A percentile compares a stretch with the other conserved stretches of the same genome.
phyloP scores from a whole-genome alignment of 2,113 vertebrate genomes.

The Apodemus sylvaticus region DNA sequence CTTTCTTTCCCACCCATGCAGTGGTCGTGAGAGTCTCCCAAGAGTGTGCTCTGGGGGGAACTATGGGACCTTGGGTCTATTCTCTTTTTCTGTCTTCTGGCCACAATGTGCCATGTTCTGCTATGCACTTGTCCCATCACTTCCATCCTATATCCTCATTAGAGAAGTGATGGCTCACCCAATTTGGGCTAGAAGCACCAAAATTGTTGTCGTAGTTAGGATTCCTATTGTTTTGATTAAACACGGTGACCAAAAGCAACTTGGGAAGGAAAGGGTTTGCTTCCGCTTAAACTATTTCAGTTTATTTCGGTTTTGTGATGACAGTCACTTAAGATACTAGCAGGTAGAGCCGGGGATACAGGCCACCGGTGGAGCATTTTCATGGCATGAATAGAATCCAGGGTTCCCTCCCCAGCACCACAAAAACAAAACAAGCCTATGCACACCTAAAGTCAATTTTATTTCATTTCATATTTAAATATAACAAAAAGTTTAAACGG shows the following conservation, averaged over 20 bases:
- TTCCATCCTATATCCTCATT: background rate
- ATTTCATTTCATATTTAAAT: background rate
- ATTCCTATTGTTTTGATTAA: background rate
- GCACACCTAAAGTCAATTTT: background rate
- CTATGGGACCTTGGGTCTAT: background rate
- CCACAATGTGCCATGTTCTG: background rate
- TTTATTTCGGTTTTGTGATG: background rate
- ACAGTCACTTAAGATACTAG: background rate
- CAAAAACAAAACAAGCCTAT: background rate
- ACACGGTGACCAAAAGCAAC: background rate
- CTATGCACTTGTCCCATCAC: rapidly evolving
- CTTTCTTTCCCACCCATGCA: background rate
- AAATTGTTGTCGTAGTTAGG: background rate
- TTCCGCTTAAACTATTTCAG: background rate
- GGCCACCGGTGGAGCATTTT: background rate
- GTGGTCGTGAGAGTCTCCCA: background rate
- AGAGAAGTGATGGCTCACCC: background rate
- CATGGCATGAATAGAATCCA: too few relatives aligned
- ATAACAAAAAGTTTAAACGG: background rate
- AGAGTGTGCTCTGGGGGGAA: too few relatives aligned
- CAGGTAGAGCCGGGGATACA: background rate
- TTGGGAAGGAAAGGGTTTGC: background rate
- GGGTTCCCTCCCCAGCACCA: background rate
- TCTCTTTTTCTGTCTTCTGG: background rate
- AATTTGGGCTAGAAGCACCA: background rate